Evolutionary conservation across 2,888 invertebrate species (phyloP).

Genomic region (Exephanes ischioxanthus): DNA sequence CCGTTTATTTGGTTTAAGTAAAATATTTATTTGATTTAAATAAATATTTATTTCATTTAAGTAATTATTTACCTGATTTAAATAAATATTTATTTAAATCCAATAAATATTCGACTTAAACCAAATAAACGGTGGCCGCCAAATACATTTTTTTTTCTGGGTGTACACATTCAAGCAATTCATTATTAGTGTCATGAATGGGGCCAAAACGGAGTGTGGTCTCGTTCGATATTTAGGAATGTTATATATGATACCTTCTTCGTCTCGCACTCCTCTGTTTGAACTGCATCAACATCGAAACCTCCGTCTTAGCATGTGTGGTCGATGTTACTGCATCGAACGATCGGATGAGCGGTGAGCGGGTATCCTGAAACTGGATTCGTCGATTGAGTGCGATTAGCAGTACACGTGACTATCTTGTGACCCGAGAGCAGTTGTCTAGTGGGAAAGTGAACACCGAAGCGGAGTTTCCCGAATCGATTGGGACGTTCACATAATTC

Average conservation of each 20-base stretch:
- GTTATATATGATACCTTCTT: too few relatives aligned
- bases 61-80: too few relatives aligned
- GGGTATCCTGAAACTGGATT: constrained; percentile 51
- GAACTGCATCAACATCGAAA: background rate
- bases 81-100: too few relatives aligned
- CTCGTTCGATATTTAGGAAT: background rate
- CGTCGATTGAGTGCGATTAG: constrained; percentile 60
- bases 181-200: background rate
- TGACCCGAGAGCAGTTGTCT: constrained; percentile 27
- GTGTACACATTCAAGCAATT: background rate
- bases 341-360: constrained; percentile 30
- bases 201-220: background rate
- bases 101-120: too few relatives aligned
- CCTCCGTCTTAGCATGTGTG: constrained; percentile 1
- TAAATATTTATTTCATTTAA: too few relatives aligned
- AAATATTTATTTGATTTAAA: too few relatives aligned
- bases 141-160: too few relatives aligned
- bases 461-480: constrained; percentile 35
- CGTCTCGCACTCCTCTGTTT: background rate
- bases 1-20: background rate
- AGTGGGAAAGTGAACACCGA: constrained; percentile 21
- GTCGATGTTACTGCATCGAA: constrained; percentile 26
- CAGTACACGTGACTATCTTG: constrained; percentile 45
- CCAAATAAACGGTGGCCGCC: too few relatives aligned
- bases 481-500: constrained; percentile 55